Percentiles rank a stretch among this genome's conserved stretches.
These are phyloP conservation scores for Eptesicus fuscus DNA, from an alignment of 2,113 vertebrate species.

Conservation along the genomic window DNA sequence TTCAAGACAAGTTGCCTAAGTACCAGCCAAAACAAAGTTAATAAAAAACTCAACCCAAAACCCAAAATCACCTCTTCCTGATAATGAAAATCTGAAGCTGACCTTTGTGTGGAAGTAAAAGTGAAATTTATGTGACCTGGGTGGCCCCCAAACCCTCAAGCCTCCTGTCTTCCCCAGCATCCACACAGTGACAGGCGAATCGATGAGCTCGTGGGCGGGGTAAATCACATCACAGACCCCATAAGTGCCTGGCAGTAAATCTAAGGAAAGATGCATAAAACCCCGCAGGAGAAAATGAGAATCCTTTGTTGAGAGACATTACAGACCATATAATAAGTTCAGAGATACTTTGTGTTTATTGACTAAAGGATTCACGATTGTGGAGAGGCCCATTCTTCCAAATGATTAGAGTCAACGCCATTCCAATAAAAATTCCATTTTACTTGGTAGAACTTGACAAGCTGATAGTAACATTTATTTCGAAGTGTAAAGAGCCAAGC, in stretches of 20 bases:
- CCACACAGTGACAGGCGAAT: background rate
- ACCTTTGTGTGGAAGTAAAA: background rate
- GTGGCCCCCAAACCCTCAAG: background rate
- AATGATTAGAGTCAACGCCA: background rate
- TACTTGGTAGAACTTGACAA: background rate
- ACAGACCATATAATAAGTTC: background rate
- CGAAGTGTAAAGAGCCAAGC: background rate
- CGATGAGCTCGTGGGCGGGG: background rate
- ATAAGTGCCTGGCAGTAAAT: background rate
- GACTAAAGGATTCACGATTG: background rate
- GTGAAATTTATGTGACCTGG: background rate
- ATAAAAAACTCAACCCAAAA: background rate
- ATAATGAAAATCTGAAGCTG: background rate
- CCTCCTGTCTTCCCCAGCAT: background rate
- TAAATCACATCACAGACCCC: slow-evolving; percentile 18
- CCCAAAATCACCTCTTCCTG: background rate
- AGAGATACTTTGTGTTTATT: background rate
- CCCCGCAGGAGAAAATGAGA: background rate
- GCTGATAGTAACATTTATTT: background rate
- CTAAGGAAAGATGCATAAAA: slow-evolving; percentile 1
- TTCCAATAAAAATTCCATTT: background rate
- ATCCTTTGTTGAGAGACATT: background rate
- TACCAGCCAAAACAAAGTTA: background rate
- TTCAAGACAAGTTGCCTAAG: background rate
- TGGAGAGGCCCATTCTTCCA: background rate